Percentiles rank a stretch among this genome's conserved stretches.
Evolutionary conservation across 2,888 invertebrate species (phyloP).

Genomic region (Selenia dentaria): DNA sequence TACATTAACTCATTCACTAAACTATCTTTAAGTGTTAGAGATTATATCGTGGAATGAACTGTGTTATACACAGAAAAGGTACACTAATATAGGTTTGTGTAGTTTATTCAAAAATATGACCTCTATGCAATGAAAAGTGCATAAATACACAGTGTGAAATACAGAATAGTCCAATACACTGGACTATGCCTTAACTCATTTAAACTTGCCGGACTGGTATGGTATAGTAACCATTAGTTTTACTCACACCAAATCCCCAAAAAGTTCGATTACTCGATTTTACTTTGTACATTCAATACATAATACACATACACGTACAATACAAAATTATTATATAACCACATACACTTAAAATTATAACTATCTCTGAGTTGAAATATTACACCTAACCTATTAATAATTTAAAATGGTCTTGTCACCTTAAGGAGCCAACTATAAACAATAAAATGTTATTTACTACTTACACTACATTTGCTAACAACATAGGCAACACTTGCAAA

Average conservation of each 20-base stretch:
- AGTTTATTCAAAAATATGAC: constrained; percentile 5
- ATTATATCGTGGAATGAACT: constrained; percentile 31
- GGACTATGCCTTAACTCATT: constrained; percentile 5
- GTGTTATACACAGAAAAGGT: constrained; percentile 19
- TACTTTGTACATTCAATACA: constrained; percentile 10
- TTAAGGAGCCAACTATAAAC: constrained; percentile 3
- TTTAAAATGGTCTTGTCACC: constrained; percentile 3
- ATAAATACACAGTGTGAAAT: neutral
- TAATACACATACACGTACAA: too few relatives aligned
- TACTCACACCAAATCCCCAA: neutral
- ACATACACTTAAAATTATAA: constrained; percentile 8
- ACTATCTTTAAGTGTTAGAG: constrained; percentile 21
- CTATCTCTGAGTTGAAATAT: neutral
- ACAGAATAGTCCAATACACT: constrained; percentile 5
- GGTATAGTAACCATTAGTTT: too few relatives aligned
- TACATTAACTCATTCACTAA: constrained; percentile 28
- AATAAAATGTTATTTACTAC: constrained; percentile 7
- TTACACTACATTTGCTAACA: constrained; percentile 40
- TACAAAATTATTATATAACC: constrained; percentile 18
- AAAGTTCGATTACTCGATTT: constrained; percentile 3
- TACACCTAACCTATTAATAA: constrained; percentile 6
- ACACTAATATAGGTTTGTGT: constrained; percentile 8
- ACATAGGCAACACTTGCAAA: constrained; percentile 77
- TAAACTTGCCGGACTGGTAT: too few relatives aligned
- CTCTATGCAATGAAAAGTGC: neutral